Base-by-base conservation (phyloP, 2,888 invertebrate species). In the Euzetes globulus region DNA sequence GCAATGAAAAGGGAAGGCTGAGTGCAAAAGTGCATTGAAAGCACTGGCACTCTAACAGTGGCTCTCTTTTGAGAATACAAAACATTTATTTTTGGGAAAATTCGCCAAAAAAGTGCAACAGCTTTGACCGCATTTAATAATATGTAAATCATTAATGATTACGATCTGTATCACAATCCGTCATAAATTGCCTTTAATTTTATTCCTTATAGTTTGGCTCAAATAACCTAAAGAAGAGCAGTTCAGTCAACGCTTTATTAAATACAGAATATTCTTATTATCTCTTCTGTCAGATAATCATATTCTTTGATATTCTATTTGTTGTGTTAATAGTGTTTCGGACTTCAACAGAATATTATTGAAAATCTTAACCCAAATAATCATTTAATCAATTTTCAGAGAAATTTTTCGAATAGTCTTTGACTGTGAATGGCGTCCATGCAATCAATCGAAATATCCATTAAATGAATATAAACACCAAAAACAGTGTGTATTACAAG, bases 401-500 rank as follows among this genome's bases (percentile, higher is more conserved):
- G 33, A 33, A 33, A 33, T 33, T 33, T 7, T 33, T 33, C 5
- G 33, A 33, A 33, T 33, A 33, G n/a, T 52, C 52, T 7, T 19
- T 52, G 9, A 3, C 15, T 3, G 47, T 47, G n/a, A n/a, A n/a
- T 52, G 19, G n/a, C n/a, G 19, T 52, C 19, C 19, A 52, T 52
- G 6, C n/a, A 52, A 52, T 52, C 52, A 52, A 60, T 60, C n/a
- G 33, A 27, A 22, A 60, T 22, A 60, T 60, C 60, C 60, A 60
- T 60, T 33, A 60, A 60, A 60, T 33, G 17, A 60, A 60, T 29
- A 60, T 60, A 27, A 60, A 60, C 60, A 60, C 33, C 33, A 27
- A 60, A 60, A 60, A 29, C 60, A 60, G 27, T 52, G 33, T 60
- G 60, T 60, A 60, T 60, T 60, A 60, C 60, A 60, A 60, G 60